Evolutionary conservation across 2,888 invertebrate genomes (phyloP), one percentile per base, ranked within the genome.

Genomic region (Hypomecis atomaria): DNA sequence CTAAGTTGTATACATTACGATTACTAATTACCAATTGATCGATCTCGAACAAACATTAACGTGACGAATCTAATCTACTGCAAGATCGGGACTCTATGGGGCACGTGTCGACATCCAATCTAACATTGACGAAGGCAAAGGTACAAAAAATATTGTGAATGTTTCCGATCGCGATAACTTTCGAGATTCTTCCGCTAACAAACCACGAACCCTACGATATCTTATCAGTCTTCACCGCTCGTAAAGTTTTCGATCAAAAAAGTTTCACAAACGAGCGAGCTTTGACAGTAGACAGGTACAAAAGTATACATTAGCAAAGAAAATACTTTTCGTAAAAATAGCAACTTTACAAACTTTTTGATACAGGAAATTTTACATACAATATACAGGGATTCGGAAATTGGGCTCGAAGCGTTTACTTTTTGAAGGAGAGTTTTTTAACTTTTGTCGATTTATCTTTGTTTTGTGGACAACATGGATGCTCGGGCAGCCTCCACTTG

Each of bases 401-500:
- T 72, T 86, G 87, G 84, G 87, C 82, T 86, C 88, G 85, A 90
- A 91, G 90, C 90, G 77, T 71, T 90, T 90, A 92, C 81, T 92
- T 92, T 88, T 89, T 91, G 85, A 91, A 92, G 78, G 89, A 90
- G 75, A 92, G 85, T 81, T 90, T 92, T 90, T 90, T 92, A 73
- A 83, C 75, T 89, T 90, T 92, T 82, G 85, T 81, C 73, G 85
- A 78, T 92, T 90, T 93, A 93, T 93, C 93, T 93, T 91, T 93
- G 93, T 88, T 93, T 93, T 89, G 93, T 93, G 90, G 94, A 94
- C 92, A 94, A 94, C 93, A 95, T 93, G 89, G 94, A 92, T 88
- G 94, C 94, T 93, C 95, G 94, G 89, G 95, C 94, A 90, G 94
- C 95, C 93, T 96, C 96, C 91, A 95, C 94, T 94, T 96, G 96